phyloP scores from a whole-genome alignment of 2,113 vertebrate species.

The Microtus richardsoni region DNA sequence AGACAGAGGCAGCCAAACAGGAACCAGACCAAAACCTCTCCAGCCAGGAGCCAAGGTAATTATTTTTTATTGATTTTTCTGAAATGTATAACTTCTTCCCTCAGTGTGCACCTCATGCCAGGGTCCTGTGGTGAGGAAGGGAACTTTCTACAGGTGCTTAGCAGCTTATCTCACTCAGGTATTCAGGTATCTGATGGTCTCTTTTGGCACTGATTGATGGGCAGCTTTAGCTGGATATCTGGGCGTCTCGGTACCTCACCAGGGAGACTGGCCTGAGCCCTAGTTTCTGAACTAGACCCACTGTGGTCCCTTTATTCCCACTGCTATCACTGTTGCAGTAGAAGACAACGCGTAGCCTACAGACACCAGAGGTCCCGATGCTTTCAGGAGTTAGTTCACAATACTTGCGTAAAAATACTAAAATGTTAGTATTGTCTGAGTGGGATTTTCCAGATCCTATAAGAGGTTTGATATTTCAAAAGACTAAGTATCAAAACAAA shows the following conservation, averaged over 20 bases:
- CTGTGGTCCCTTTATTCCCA: not conserved
- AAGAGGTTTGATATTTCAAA: not conserved
- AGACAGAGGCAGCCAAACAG: not conserved
- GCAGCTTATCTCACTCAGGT: too few species aligned
- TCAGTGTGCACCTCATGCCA: not conserved
- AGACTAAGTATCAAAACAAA: not conserved
- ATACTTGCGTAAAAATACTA: not conserved
- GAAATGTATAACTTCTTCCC: too few species aligned
- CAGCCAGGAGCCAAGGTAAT: not conserved
- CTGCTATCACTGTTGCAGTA: not conserved
- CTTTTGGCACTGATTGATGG: not conserved
- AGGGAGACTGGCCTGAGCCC: not conserved
- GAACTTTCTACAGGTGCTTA: too few species aligned
- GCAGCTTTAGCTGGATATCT: too few species aligned
- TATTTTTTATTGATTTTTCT: not conserved
- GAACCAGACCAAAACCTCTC: not conserved
- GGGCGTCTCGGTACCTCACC: rapidly evolving
- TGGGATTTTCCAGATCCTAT: not conserved
- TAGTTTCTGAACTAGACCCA: too few species aligned
- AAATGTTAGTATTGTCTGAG: not conserved
- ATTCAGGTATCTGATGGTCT: too few species aligned
- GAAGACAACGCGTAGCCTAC: not conserved
- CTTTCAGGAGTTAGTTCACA: not conserved
- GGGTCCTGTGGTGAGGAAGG: not conserved
- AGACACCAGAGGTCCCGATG: too few species aligned